Evolutionary conservation across 2,797 vertebrate genomes (phyloP).

Genomic region (Paguma larvata): DNA sequence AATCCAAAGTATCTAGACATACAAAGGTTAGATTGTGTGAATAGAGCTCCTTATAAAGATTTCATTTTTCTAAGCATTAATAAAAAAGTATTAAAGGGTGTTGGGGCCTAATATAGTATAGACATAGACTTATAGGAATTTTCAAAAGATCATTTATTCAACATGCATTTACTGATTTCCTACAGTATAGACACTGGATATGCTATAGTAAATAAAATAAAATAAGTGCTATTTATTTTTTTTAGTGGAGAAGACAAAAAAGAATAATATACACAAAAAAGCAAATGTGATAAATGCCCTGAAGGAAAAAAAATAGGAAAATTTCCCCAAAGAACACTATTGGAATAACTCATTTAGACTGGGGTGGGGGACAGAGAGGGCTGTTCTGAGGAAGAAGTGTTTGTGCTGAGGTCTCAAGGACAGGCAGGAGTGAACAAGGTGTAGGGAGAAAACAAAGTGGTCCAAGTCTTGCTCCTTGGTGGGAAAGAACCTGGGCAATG

Average conservation of each 20-base stretch:
- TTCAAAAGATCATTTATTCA: constrained; percentile 24
- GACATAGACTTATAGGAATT: background rate
- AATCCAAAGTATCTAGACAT: background rate
- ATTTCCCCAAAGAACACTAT: background rate
- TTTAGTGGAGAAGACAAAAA: background rate
- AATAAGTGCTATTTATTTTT: background rate
- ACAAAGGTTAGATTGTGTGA: background rate
- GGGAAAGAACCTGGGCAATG: background rate
- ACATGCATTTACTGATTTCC: background rate
- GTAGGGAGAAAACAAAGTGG: background rate
- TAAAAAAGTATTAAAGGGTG: background rate
- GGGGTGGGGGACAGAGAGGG: background rate
- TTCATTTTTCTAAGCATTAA: background rate
- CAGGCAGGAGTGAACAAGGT: background rate
- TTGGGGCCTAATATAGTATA: background rate
- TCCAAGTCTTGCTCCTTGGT: background rate
- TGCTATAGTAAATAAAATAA: background rate
- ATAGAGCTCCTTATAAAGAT: background rate
- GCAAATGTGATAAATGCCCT: background rate
- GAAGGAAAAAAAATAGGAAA: background rate
- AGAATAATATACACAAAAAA: background rate
- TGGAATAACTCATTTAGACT: background rate
- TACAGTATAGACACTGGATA: background rate
- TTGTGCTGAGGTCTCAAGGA: background rate
- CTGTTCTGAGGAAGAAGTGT: background rate